Percentiles rank a stretch among this genome's conserved stretches.
Evolutionary conservation across 2,113 vertebrate genomes (phyloP).

Genomic region (Callionymus lyra): DNA sequence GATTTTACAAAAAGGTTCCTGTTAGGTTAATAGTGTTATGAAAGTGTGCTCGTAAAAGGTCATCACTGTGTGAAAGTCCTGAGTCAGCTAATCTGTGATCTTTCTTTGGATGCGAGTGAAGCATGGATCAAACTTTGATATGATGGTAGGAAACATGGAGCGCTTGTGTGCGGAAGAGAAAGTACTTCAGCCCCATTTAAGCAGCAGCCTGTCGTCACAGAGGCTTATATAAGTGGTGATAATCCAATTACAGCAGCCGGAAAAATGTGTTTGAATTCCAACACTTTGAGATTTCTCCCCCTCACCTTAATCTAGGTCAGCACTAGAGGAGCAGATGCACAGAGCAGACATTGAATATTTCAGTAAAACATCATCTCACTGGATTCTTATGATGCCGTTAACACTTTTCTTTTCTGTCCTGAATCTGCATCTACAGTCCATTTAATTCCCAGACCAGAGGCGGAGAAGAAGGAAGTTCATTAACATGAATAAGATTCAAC

Average conservation of each 20-base stretch:
- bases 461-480: too few relatives aligned
- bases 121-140: background rate
- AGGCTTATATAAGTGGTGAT: constrained; percentile 9
- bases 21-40: constrained; percentile 1
- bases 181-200: background rate
- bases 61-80: constrained; percentile 1
- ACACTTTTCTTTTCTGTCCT: too few relatives aligned
- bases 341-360: too few relatives aligned
- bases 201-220: constrained; percentile 1
- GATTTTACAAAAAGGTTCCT: constrained; percentile 2
- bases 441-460: too few relatives aligned
- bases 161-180: constrained; percentile 4
- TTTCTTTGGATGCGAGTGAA: constrained; percentile 2
- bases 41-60: constrained; percentile 14
- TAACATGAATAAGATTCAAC: too few relatives aligned
- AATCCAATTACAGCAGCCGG: constrained; percentile 11
- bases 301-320: constrained; percentile 16
- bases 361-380: too few relatives aligned
- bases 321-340: constrained; percentile 2
- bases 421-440: too few relatives aligned
- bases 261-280: constrained; percentile 18
- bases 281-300: constrained; percentile 6
- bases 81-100: constrained; percentile 2
- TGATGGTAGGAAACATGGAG: background rate
- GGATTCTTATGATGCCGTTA: too few relatives aligned